A percentile compares a stretch with the other conserved stretches of the same genome.
These are phyloP conservation scores for Macrosiphum euphorbiae DNA, from an alignment of 2,888 invertebrate species.

Conservation along the genomic window DNA sequence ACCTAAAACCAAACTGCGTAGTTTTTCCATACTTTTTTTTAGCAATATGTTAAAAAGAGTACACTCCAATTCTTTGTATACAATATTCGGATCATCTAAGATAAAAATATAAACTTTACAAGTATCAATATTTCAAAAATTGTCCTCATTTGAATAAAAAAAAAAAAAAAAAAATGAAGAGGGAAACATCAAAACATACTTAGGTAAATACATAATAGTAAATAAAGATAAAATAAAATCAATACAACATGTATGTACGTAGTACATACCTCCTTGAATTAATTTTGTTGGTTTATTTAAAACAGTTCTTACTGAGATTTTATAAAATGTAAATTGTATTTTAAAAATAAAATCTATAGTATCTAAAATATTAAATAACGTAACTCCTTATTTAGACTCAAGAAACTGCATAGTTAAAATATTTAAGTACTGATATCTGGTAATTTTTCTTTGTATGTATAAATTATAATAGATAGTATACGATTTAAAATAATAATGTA, in stretches of 20 bases:
- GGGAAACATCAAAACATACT: not conserved
- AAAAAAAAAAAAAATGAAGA: not conserved
- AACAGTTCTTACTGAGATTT: not conserved
- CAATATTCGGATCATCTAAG: not conserved
- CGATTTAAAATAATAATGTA: not conserved
- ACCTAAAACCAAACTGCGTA: not conserved
- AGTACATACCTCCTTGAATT: not conserved
- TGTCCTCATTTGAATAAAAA: not conserved
- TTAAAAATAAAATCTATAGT: not conserved
- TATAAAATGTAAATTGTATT: not conserved
- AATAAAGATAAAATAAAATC: not conserved
- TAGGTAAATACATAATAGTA: not conserved
- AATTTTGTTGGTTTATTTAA: not conserved
- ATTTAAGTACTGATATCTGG: not conserved
- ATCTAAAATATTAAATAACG: not conserved
- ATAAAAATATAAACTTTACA: not conserved
- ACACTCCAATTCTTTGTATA: not conserved
- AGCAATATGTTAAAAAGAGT: not conserved
- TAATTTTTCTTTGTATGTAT: not conserved
- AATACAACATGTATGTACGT: not conserved
- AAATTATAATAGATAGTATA: not conserved
- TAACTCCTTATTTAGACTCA: not conserved
- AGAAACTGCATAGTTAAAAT: not conserved
- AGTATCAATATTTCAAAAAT: not conserved
- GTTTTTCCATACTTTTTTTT: not conserved